These are phyloP conservation scores for Leptinotarsa rubiginosa DNA, from an alignment of 2,888 invertebrate genomes.

Conservation along the genomic window DNA sequence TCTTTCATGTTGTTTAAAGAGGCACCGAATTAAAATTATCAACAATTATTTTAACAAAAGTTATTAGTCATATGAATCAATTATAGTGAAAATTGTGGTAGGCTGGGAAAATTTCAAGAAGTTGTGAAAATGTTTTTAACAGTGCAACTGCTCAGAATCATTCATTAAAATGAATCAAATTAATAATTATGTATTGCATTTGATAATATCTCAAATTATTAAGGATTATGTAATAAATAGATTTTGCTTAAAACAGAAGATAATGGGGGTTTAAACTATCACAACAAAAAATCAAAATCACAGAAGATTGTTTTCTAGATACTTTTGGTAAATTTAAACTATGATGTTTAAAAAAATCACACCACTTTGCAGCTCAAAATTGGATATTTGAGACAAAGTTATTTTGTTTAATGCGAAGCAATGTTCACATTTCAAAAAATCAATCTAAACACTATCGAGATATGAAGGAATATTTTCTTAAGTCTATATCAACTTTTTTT, in stretches of 20 bases:
- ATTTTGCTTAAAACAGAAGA: neutral
- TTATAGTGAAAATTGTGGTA: too few relatives aligned
- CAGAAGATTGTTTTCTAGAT: neutral
- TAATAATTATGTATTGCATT: too few relatives aligned
- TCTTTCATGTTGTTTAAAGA: too few relatives aligned
- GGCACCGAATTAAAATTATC: too few relatives aligned
- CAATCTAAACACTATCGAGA: neutral
- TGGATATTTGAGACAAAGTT: neutral
- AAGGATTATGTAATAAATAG: too few relatives aligned
- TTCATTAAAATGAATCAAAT: too few relatives aligned
- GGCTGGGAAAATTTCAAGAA: too few relatives aligned
- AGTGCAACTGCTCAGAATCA: too few relatives aligned
- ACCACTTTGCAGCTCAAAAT: neutral
- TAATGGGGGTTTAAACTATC: neutral
- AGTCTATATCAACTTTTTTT: neutral
- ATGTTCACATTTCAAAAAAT: neutral
- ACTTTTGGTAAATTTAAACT: neutral
- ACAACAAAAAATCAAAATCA: neutral
- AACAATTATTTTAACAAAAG: too few relatives aligned
- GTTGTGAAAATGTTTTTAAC: too few relatives aligned
- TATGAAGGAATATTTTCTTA: conserved; percentile 14
- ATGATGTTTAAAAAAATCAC: neutral
- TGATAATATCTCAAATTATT: too few relatives aligned
- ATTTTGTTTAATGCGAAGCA: neutral
- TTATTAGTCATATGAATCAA: too few relatives aligned